phyloP scores from a whole-genome alignment of 2,797 vertebrate genomes.

The Sebastes flavidus region DNA sequence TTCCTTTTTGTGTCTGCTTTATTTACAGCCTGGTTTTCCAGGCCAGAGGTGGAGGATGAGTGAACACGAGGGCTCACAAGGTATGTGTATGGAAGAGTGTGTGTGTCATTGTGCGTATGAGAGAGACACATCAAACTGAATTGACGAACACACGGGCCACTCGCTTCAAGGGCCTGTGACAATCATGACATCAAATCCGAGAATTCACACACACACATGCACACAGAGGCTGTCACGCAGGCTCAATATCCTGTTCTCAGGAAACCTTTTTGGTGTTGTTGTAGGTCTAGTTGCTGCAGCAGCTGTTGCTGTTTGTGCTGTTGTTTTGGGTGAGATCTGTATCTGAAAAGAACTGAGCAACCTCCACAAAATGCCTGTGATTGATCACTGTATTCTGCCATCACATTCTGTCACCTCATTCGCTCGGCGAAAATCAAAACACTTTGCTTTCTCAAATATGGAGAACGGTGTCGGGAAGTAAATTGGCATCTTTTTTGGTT shows the following conservation, averaged over 20 bases:
- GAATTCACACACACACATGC: conserved; percentile 29
- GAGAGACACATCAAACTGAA: conserved; percentile 73
- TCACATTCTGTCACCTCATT: conserved; percentile 55
- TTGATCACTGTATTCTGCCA: conserved; percentile 74
- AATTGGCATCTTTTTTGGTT: conserved; percentile 82
- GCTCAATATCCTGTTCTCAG: conserved; percentile 43
- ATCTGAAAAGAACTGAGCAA: conserved; percentile 56
- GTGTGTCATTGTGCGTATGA: conserved; percentile 5
- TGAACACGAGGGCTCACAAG: conserved; percentile 53
- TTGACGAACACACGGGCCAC: conserved; percentile 62
- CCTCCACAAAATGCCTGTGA: conserved; percentile 71
- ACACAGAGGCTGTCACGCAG: conserved; percentile 30
- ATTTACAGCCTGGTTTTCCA: conserved; percentile 43
- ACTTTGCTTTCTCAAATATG: conserved; percentile 77
- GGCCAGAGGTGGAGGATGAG: conserved; percentile 52
- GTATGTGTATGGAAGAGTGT: conserved; percentile 27
- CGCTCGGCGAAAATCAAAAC: conserved; percentile 71
- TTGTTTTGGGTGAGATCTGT: conserved; percentile 59
- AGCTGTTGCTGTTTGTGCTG: conserved; percentile 64
- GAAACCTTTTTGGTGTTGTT: conserved; percentile 51
- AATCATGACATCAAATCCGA: conserved; percentile 69
- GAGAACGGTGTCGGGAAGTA: conserved; percentile 68
- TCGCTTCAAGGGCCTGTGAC: conserved; percentile 67
- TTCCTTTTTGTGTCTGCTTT: conserved; percentile 20
- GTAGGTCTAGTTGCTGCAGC: conserved; percentile 43